A percentile compares a stretch with the other conserved stretches of the same genome.
Conservation (phyloP, 2,797 vertebrate genomes). For the Euphonia xanthogaster region DNA sequence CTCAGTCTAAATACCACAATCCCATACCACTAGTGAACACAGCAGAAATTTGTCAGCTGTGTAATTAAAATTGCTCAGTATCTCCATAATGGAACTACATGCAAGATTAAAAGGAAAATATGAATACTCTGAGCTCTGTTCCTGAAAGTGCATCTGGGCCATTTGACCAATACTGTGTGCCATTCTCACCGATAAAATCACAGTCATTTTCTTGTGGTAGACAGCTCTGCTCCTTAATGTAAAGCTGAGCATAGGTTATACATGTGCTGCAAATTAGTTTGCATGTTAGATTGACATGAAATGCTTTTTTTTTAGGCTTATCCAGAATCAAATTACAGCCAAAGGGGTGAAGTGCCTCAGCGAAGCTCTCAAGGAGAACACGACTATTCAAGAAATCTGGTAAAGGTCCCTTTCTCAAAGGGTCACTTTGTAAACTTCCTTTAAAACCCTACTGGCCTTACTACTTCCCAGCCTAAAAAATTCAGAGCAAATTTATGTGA, state of each 20-base stretch:
- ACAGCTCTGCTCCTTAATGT: background rate
- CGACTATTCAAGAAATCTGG: conserved; percentile 87
- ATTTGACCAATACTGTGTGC: background rate
- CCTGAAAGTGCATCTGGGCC: background rate
- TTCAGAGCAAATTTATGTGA: background rate
- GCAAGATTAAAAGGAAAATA: background rate
- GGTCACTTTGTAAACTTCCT: background rate
- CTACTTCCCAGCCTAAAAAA: background rate
- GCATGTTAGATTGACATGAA: background rate
- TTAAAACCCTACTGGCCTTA: background rate
- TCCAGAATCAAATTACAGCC: conserved; percentile 85
- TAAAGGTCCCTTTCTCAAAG: conserved; percentile 65
- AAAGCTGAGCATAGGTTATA: background rate
- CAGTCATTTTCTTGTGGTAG: background rate
- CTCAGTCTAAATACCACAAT: background rate
- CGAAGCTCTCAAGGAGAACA: conserved; percentile 82
- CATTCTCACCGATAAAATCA: background rate
- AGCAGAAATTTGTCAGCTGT: background rate
- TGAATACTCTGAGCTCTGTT: background rate
- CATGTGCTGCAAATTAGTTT: background rate
- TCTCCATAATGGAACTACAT: background rate
- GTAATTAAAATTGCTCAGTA: background rate
- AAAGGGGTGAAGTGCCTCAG: conserved; percentile 78
- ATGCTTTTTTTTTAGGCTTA: conserved; percentile 81
- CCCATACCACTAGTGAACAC: background rate